Evolutionary conservation across 2,113 vertebrate species (phyloP), one percentile per base, ranked within the genome.

Genomic region (Erinaceus europaeus): DNA sequence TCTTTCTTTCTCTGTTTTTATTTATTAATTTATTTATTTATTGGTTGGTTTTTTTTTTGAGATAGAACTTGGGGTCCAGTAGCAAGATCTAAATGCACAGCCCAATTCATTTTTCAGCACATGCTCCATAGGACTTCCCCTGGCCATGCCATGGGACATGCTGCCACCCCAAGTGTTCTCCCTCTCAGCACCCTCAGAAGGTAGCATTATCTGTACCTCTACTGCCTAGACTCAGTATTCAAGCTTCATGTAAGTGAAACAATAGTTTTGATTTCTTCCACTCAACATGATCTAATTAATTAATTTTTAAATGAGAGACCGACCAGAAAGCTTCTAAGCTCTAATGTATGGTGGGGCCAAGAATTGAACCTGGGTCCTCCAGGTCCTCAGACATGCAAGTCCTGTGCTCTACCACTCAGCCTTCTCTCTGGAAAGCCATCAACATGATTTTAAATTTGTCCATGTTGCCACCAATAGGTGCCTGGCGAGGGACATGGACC

Each of bases 61-160:
- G 57, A 55, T 42, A 13, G 1, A 44, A 5, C 9, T 53, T 78
- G 21, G 0, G 53, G 29, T 46, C 25, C 83, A 62, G 57, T 17
- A 12, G 57, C 38, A 71, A 46, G 64, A 38, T 44, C 12, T 25
- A 59, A 55, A 18, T 7, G 20, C 34, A 40, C 46, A 44, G 38
- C 5, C 73, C 44, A 15, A 1, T 9, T 46, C 36, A 11, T 52
- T 48, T 38, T 44, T 53, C 12, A 44, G 53, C 25, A 10, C 0
- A 0, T 32, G 12, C 1, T 59, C n/a, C 4, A 0, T 40, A 25
- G 40, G 21, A 78, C 72, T 3, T 3, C 10, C 23, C n/a, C 68
- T 21, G 34, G 34, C 14, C 5, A 76, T 59, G 23, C 40, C 20
- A 5, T 1, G 38, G 73, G 67, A 32, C 21, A 25, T 65, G 36